phyloP scores from a whole-genome alignment of 1,140 invertebrate species.

The Leptinotarsa undecemlineata region DNA sequence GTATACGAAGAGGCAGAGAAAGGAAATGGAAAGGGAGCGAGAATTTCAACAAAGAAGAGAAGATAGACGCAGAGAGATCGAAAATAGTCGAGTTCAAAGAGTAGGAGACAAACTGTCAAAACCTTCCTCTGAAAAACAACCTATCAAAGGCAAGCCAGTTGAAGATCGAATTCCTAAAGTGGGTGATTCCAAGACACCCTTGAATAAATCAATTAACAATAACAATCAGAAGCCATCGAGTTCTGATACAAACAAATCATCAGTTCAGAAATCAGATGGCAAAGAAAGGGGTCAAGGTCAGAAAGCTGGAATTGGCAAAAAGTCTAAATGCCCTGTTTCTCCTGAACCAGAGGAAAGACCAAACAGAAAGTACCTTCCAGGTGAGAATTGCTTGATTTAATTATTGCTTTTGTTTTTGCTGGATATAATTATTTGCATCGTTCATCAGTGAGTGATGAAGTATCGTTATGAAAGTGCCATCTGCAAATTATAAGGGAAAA shows the following conservation, averaged over 20 bases:
- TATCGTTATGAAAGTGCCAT: too few relatives aligned
- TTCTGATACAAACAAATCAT: background rate
- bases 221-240: background rate
- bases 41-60: conserved; percentile 61
- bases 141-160: background rate
- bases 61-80: conserved; percentile 53
- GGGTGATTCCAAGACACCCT: background rate
- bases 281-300: background rate
- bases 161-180: background rate
- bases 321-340: background rate
- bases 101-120: conserved; percentile 12
- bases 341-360: conserved; percentile 13
- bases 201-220: too few relatives aligned
- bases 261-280: background rate
- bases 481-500: too few relatives aligned
- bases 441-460: too few relatives aligned
- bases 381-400: background rate
- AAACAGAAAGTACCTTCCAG: conserved; percentile 23
- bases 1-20: conserved; percentile 80
- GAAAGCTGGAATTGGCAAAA: background rate
- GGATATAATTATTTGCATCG: too few relatives aligned
- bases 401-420: too few relatives aligned
- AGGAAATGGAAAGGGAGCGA: conserved; percentile 67
- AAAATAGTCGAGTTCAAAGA: conserved; percentile 36
- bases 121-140: background rate